Evolutionary conservation across 2,797 vertebrate genomes (phyloP).

Genomic region (Acipenser ruthenus): DNA sequence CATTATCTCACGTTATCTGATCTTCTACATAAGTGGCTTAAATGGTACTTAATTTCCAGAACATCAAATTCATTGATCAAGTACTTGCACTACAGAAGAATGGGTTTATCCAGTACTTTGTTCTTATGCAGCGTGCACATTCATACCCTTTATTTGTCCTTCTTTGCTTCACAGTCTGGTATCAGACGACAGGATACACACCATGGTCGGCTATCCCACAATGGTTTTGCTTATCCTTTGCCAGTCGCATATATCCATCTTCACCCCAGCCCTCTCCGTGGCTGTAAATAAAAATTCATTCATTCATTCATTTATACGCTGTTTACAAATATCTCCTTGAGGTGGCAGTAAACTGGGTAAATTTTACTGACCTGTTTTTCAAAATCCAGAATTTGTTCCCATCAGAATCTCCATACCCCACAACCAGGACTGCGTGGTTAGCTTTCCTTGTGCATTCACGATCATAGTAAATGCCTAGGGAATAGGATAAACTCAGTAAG

Average conservation of each 20-base stretch:
- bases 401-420: conserved; percentile 1
- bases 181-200: background rate
- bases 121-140: too few relatives aligned
- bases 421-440: conserved; percentile 12
- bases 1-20: too few relatives aligned
- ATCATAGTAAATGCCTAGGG: conserved; percentile 13
- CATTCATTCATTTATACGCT: too few relatives aligned
- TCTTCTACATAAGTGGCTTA: too few relatives aligned
- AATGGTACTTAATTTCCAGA: too few relatives aligned
- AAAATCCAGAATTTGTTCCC: conserved; percentile 13
- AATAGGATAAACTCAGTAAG: background rate
- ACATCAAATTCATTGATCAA: too few relatives aligned
- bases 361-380: conserved; percentile 9
- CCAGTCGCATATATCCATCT: conserved; percentile 8
- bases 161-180: too few relatives aligned
- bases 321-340: too few relatives aligned
- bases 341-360: too few relatives aligned
- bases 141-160: too few relatives aligned
- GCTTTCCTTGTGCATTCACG: background rate
- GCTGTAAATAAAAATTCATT: background rate
- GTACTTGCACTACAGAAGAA: too few relatives aligned
- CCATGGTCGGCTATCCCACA: conserved; percentile 10
- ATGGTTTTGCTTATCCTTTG: conserved; percentile 3
- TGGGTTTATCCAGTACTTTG: too few relatives aligned
- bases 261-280: conserved; percentile 11